Evolutionary conservation across 2,888 invertebrate species (phyloP), one percentile per base, ranked within the genome.

Genomic region (Cenopis cana): DNA sequence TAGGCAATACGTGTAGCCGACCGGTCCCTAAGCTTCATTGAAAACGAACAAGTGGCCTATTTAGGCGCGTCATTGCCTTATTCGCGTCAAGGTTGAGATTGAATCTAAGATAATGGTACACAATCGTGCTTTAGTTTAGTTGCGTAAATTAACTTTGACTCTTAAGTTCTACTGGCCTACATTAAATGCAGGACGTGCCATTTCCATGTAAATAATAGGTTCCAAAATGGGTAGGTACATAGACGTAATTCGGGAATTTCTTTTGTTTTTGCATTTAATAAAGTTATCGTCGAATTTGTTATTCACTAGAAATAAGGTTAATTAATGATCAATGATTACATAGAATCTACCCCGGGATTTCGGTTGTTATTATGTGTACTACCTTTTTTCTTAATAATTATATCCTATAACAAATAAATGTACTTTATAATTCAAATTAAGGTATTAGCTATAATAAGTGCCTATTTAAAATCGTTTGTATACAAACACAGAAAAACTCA

Each of bases 11-110:
- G n/a, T 46, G 41, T 14, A 14, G 46, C 8, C n/a, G 46, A n/a
- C 46, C 1, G 46, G 46, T 46, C 8, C 46, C 46, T 60, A 60
- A 60, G 18, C 55, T 70, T 59, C 62, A 72, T 68, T 62, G 56
- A 72, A 72, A 54, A 36, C 52, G 17, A 52, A 68, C 59, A 68
- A 72, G 68, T 64, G 68, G 46, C 68, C 72, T 59, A 55, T 59
- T 72, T 72, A 64, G n/a, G 46, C 60, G 41, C 64, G 64, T 65
- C 72, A 72, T 64, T 73, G 69, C 68, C 64, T 68, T 70, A 38
- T 66, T 69, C 69, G 73, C 72, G 73, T 76, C 75, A 75, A 76
- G 73, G 75, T 73, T 72, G 69, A 54, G 74, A 75, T 75, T 62
- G 57, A 73, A 72, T 73, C 74, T 69, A 68, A 74, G 74, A 78